Evolutionary conservation across 2,113 vertebrate genomes (phyloP), one percentile per base, ranked within the genome.

Genomic region (Gymnocephalus cernua): DNA sequence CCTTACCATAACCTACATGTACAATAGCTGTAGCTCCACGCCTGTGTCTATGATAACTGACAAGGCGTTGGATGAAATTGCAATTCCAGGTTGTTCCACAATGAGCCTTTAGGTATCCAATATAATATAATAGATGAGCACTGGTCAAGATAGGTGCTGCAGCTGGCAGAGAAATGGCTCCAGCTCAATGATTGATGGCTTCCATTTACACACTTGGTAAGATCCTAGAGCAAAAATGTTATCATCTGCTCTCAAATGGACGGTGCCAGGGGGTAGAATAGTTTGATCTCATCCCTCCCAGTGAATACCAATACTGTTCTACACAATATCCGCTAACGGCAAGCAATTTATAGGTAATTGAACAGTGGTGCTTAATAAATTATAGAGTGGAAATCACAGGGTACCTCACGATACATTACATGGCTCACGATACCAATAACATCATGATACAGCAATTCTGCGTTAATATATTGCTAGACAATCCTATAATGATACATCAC

Each of bases 121-220:
- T 25, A 7, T 54, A 53, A 56, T 44, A 53, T 65, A 67, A 67
- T n/a, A 27, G 80, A 84, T 78, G 48, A 66, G 72, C 38, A 6
- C 38, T 25, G 2, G 45, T 65, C 41, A 56, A 29, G 47, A 67
- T 1, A 50, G 53, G 47, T 68, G 47, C 50, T 64, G 50, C 29
- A 66, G 66, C 72, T 48, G 78, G 77, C 68, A 25, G 51, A 58
- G 51, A 65, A 67, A 83, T 47, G 57, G 59, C 77, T 77, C 48
- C 59, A 57, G 65, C 44, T 51, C 61, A 76, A 50, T 70, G 82
- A 84, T 29, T 51, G 66, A 86, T 68, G 70, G 59, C 59, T 74
- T 79, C 53, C 35, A 70, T 75, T 74, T 72, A 80, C 61, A 76
- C 80, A 81, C 44, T 65, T 61, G 69, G 70, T 81, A 47, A 75